Percentiles rank a stretch among this genome's conserved stretches.
Evolutionary conservation across 2,113 vertebrate genomes (phyloP).

Genomic region (Nothoprocta pentlandii): DNA sequence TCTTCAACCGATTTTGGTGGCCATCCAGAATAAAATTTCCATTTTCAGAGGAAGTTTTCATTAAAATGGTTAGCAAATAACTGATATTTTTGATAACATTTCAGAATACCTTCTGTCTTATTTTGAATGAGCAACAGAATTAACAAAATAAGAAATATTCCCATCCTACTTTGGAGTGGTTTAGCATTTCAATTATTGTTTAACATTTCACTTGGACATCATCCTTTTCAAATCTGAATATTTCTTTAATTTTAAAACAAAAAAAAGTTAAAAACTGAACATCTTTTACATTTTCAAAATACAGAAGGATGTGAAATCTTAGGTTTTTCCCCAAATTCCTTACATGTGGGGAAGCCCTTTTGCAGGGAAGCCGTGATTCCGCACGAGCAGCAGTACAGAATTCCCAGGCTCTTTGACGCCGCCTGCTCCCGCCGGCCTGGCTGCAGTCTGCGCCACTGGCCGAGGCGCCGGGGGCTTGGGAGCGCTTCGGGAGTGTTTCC

Average conservation of each 20-base stretch:
- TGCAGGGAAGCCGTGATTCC: not conserved
- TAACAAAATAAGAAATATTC: rapidly evolving
- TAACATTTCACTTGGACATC: not conserved
- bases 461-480: too few relatives aligned
- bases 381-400: too few relatives aligned
- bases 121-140: not conserved
- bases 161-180: rapidly evolving
- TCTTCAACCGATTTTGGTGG: not conserved
- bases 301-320: not conserved
- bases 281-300: not conserved
- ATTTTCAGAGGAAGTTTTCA: not conserved
- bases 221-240: not conserved
- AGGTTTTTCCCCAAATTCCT: rapidly evolving
- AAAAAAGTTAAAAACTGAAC: not conserved
- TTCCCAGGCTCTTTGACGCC: too few relatives aligned
- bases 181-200: not conserved
- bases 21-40: rapidly evolving
- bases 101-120: not conserved
- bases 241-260: not conserved
- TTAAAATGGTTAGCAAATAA: rapidly evolving
- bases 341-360: not conserved
- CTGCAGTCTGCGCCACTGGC: too few relatives aligned
- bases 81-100: rapidly evolving
- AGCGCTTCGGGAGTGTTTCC: too few relatives aligned
- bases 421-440: too few relatives aligned